Conservation (phyloP, 2,113 vertebrate genomes). For the Suncus etruscus region DNA sequence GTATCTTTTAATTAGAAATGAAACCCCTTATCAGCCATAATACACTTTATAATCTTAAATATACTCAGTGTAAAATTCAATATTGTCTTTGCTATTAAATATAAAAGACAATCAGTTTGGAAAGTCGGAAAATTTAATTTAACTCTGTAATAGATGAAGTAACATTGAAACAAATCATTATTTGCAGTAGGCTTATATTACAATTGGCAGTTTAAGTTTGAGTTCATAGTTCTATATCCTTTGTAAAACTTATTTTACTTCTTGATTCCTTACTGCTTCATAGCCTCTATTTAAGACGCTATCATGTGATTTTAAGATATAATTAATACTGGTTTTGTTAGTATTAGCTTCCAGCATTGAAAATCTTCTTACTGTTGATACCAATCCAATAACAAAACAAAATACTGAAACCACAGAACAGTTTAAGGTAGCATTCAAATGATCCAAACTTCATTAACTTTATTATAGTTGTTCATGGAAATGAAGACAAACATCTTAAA, state of each 20-base stretch:
- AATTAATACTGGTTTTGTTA: slow-evolving; percentile 20
- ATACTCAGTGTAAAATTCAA: background rate
- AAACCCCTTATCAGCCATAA: background rate
- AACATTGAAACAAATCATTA: background rate
- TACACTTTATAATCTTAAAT: slow-evolving; percentile 29
- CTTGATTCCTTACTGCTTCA: background rate
- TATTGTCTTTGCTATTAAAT: background rate
- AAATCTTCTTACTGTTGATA: background rate
- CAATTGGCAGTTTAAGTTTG: background rate
- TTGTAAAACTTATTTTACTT: background rate
- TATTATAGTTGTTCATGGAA: slow-evolving; percentile 13
- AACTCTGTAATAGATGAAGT: background rate
- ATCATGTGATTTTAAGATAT: background rate
- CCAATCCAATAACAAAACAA: background rate
- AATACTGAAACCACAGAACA: background rate
- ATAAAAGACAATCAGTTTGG: slow-evolving; percentile 25
- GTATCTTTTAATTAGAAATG: slow-evolving; percentile 8
- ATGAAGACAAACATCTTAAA: background rate
- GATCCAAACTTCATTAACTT: background rate
- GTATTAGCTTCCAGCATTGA: background rate
- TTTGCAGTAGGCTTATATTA: background rate
- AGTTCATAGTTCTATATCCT: background rate
- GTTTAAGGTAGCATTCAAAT: background rate
- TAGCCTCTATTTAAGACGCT: background rate
- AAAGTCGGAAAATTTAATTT: background rate